A percentile compares a stretch with the other conserved stretches of the same genome.
Conservation (phyloP, 2,113 vertebrate species). For the Otis tarda region DNA sequence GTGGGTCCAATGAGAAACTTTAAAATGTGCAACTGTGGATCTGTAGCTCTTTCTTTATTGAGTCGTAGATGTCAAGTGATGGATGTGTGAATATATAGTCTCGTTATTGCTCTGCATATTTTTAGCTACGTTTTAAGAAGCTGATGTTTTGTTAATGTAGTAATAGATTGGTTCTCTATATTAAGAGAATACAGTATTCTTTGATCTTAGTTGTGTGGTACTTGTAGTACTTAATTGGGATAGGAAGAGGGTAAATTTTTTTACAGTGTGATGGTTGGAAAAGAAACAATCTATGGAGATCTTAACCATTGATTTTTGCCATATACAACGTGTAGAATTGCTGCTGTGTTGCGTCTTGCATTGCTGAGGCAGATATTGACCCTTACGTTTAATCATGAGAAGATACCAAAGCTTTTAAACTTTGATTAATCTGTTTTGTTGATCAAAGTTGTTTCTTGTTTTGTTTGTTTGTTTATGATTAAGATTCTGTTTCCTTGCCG, state of each 20-base stretch:
- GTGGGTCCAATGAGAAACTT: background rate
- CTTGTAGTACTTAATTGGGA: background rate
- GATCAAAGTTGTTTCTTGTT: background rate
- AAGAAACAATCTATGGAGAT: background rate
- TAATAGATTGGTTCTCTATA: background rate
- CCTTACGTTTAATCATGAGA: background rate
- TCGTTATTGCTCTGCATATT: background rate
- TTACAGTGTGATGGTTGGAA: background rate
- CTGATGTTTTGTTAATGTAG: slow-evolving; percentile 5
- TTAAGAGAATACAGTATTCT: background rate
- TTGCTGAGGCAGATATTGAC: background rate
- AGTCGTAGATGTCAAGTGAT: background rate
- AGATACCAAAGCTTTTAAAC: background rate
- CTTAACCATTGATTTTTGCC: background rate
- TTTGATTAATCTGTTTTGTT: background rate
- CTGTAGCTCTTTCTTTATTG: background rate
- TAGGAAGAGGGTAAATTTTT: background rate
- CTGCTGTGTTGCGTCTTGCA: background rate
- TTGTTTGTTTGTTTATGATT: background rate
- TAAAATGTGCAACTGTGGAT: background rate
- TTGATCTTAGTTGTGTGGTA: slow-evolving; percentile 5
- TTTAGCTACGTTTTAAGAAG: background rate
- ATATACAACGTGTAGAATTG: background rate
- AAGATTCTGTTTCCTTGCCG: background rate
- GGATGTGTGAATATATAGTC: background rate